phyloP scores from a whole-genome alignment of 2,797 vertebrate genomes.

The Clarias laeviceps region DNA sequence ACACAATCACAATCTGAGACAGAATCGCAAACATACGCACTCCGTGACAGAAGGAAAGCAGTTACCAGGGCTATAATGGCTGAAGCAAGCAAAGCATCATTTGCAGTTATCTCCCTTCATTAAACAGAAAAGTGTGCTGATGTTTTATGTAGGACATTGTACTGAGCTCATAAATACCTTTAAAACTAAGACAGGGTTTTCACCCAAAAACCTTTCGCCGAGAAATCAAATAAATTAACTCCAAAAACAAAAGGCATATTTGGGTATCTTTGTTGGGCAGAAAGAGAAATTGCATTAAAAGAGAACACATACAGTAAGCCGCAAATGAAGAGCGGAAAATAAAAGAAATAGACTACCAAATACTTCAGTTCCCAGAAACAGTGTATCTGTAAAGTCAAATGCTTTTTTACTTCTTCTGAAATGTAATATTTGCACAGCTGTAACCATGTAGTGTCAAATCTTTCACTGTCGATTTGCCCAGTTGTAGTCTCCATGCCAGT shows the following conservation, averaged over 20 bases:
- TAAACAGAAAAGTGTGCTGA: not conserved
- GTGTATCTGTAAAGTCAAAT: not conserved
- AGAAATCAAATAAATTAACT: not conserved
- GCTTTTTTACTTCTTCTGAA: not conserved
- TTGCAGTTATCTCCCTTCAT: slow-evolving; percentile 21
- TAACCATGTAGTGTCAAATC: not conserved
- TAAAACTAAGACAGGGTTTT: not conserved
- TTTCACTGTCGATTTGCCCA: not conserved
- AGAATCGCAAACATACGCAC: not conserved
- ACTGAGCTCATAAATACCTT: not conserved
- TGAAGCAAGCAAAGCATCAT: slow-evolving; percentile 7
- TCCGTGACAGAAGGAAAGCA: not conserved
- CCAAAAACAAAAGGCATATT: not conserved
- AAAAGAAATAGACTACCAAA: not conserved
- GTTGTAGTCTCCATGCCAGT: not conserved
- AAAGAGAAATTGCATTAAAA: not conserved
- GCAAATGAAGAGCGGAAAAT: not conserved
- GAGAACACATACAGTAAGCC: not conserved
- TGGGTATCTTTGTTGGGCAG: not conserved
- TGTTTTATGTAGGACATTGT: not conserved
- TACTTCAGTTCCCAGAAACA: not conserved
- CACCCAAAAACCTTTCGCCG: not conserved
- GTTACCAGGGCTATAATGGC: slow-evolving; percentile 19
- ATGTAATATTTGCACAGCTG: slow-evolving; percentile 6
- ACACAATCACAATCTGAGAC: slow-evolving; percentile 21